A percentile compares a stretch with the other conserved stretches of the same genome.
These are phyloP conservation scores for Bombus balteatus DNA, from an alignment of 1,140 invertebrate genomes.

Conservation along the genomic window DNA sequence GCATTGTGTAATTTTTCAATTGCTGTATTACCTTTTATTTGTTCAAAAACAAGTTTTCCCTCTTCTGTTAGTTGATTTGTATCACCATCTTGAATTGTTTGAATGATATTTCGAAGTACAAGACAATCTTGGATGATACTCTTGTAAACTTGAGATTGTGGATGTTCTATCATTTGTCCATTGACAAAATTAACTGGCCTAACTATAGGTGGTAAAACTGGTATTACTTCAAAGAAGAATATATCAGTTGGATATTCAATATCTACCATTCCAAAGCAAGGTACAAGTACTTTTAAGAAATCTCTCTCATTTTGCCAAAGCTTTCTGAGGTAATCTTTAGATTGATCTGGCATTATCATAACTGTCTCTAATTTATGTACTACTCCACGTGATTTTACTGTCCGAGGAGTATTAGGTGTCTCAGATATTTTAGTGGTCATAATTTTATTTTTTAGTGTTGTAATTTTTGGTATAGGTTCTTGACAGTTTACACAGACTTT, in stretches of 20 bases:
- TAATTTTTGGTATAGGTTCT: slow-evolving; percentile 84
- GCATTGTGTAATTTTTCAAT: slow-evolving; percentile 89
- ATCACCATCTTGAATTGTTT: slow-evolving; percentile 84
- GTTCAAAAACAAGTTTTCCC: slow-evolving; percentile 82
- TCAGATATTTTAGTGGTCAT: slow-evolving; percentile 58
- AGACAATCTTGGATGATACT: slow-evolving; percentile 86
- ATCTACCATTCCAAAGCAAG: slow-evolving; percentile 85
- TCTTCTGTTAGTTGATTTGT: slow-evolving; percentile 80
- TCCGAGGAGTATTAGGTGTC: not conserved
- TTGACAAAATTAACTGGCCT: slow-evolving; percentile 90
- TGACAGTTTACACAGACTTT: slow-evolving; percentile 87
- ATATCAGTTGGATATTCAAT: slow-evolving; percentile 90
- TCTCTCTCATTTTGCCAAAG: slow-evolving; percentile 91
- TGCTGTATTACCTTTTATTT: slow-evolving; percentile 84
- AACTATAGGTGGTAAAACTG: slow-evolving; percentile 93
- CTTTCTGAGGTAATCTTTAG: slow-evolving; percentile 87
- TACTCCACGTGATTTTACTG: not conserved
- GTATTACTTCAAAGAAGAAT: slow-evolving; percentile 93
- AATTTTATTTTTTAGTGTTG: slow-evolving; percentile 81
- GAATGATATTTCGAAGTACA: slow-evolving; percentile 86
- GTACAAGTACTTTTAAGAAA: slow-evolving; percentile 88
- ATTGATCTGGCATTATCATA: slow-evolving; percentile 85
- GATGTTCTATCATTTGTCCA: slow-evolving; percentile 90
- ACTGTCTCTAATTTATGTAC: slow-evolving; percentile 62
- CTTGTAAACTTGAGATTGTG: slow-evolving; percentile 90